Evolutionary conservation across 2,113 vertebrate species (phyloP).

Genomic region (Calyptomena viridis): DNA sequence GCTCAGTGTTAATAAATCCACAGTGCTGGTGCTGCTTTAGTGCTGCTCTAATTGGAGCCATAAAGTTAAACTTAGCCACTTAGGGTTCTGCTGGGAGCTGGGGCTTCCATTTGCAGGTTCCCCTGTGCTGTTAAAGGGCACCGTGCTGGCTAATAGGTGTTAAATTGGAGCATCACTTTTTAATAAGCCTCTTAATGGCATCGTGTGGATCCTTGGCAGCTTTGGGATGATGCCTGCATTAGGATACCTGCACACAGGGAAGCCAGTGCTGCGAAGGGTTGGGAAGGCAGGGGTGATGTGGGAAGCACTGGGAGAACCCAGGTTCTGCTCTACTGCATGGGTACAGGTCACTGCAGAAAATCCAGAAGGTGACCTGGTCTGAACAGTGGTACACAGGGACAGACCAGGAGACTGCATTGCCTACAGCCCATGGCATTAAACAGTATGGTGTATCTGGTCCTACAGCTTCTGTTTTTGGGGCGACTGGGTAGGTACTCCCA

Average conservation of each 20-base stretch:
- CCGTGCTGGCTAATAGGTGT: slow-evolving; percentile 73
- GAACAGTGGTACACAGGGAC: not conserved
- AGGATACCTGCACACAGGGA: not conserved
- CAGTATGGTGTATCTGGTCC: not conserved
- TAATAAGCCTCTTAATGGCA: slow-evolving; percentile 75
- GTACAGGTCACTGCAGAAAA: not conserved
- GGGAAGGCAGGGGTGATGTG: not conserved
- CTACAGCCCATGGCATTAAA: rapidly evolving
- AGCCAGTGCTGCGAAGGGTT: not conserved
- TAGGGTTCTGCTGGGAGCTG: slow-evolving; percentile 69
- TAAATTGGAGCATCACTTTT: slow-evolving; percentile 78
- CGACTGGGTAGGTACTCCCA: not conserved
- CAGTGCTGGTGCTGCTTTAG: not conserved
- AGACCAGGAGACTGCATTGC: not conserved
- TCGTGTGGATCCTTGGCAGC: slow-evolving; percentile 31
- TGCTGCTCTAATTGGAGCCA: slow-evolving; percentile 54
- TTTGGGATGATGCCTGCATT: not conserved
- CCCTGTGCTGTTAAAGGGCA: slow-evolving; percentile 22
- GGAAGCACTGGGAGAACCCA: rapidly evolving
- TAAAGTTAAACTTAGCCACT: slow-evolving; percentile 64
- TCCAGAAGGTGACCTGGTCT: not conserved
- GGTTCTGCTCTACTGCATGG: rapidly evolving
- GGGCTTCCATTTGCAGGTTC: slow-evolving; percentile 66
- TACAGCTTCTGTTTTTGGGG: not conserved
- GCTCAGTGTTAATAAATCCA: not conserved